Base-by-base conservation (phyloP, 2,888 invertebrate genomes). In the Hydriomena furcata region DNA sequence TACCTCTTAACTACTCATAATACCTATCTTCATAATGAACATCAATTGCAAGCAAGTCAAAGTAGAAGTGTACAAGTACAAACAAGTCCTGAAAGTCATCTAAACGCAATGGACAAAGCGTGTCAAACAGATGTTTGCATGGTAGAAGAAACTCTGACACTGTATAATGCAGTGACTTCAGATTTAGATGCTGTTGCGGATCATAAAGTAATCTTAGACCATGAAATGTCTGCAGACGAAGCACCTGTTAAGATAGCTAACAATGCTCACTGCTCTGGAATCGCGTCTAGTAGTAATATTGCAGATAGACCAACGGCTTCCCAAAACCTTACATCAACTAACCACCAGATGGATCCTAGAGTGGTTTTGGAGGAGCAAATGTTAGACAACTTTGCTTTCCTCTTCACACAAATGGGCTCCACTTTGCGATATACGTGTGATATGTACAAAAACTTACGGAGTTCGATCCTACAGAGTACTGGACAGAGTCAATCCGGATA, bases 371-470 rank as follows among this genome's bases (percentile, higher is more conserved):
- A 46, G 27, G 32, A 38, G 32, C 32, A 36, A 49, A 58, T 53
- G 53, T 51, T 57, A 32, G 43, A 51, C 32, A 25, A 43, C 23
- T 27, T 52, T 48, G 44, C 23, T 34, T 11, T 37, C 3, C 34
- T 13, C 11, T 27, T 38, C 11, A 27, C 25, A 34, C 46, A 46
- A 38, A 46, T 46, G 32, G 32, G 32, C 0, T 12, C 38, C 8
- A 38, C 38, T 32, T 38, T 46, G 34, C 25, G 20, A 12, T 32
- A 32, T 31, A 38, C 38, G n/a, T 20, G n/a, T 46, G 38, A 46
- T 34, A 38, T 46, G 46, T 46, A 27, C 12, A 10, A 46, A 4
- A 38, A 20, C 27, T 27, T 46, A 27, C 38, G 38, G 38, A 46
- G 20, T 27, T 38, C 34, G 7, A 38, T 46, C 27, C 12, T 27